Evolutionary conservation across 1,140 invertebrate species (phyloP), one percentile per base, ranked within the genome.

Genomic region (Vanessa atalanta): DNA sequence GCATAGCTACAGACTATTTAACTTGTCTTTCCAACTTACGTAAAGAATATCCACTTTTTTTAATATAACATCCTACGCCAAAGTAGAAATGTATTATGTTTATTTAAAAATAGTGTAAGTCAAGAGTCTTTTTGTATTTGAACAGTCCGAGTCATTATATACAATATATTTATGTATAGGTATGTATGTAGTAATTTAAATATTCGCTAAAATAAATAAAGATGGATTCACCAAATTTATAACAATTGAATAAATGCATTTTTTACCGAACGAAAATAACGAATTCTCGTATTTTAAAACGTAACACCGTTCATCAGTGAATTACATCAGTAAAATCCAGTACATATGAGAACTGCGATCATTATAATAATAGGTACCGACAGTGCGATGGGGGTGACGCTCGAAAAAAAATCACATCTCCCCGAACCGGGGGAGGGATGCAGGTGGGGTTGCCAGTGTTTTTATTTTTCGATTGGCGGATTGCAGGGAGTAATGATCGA

Each of bases 401-500:
- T 86, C 80, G 85, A 89, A 91, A 91, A 43, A 61, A 92, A 91
- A 86, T 88, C 84, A 82, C 81, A 82, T 81, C 87, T 84, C 88
- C 82, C 84, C 26, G 14, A 37, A 47, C 13, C 74, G 72, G 74
- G 14, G 70, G 67, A 64, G 63, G 68, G 75, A 75, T 79, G 83
- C 85, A 87, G 85, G 84, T 85, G 87, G 88, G 88, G 85, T 85
- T 80, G 83, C 72, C 83, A 83, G 64, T 92, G 90, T 92, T 92
- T 92, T 92, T 89, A 92, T 91, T 91, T 92, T 89, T 87, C 88
- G 88, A 91, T 91, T 90, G 89, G 86, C 83, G 90, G 90, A 90
- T 90, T 92, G 90, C 90, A 92, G 80, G 81, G 84, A 88, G 88
- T 89, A 91, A 92, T 92, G 90, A 92, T 91, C 89, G 90, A 92